Evolutionary conservation across 2,888 invertebrate species (phyloP), one percentile per base, ranked within the genome.

Genomic region (Endotricha flammealis): DNA sequence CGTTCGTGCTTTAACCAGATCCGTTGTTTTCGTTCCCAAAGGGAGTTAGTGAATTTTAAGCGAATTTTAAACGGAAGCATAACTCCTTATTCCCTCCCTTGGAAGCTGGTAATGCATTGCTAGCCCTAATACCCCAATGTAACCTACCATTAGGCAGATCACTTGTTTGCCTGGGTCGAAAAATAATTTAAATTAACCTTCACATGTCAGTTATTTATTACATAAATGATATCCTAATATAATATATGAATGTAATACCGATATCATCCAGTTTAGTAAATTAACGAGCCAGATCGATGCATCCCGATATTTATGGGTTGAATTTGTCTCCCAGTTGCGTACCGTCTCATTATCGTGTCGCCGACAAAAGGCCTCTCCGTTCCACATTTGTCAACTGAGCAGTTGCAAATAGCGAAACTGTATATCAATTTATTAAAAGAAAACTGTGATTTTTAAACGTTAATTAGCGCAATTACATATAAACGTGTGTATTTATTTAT

Each of bases 261-360:
- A 68, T 69, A 74, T 75, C 75, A 76, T 71, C 64, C 60, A 70
- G 55, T 62, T 59, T 61, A 63, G 66, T 77, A 72, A 76, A 80
- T 78, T 79, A 79, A 76, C 67, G 66, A 68, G 63, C 67, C 71
- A 70, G 71, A 79, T 81, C 77, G 74, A 72, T 70, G 73, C 74
- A 70, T 74, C 62, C 59, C 62, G 72, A 78, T 75, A 83, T 82
- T 83, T 83, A 80, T 79, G 80, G 65, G 70, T 65, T 72, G 69
- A 81, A 85, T 83, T 83, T 83, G 81, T 83, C 79, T 70, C 67
- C 57, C 58, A 60, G 59, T 64, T 61, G 70, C 64, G 48, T 61
- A 58, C 66, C 55, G 75, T 74, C 78, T 80, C 78, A 82, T 83
- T 83, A 80, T 64, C 39, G 61, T 46, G 32, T 27, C 48, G 72